These are phyloP conservation scores for Mus caroli DNA, from an alignment of 2,797 vertebrate species.

Conservation along the genomic window DNA sequence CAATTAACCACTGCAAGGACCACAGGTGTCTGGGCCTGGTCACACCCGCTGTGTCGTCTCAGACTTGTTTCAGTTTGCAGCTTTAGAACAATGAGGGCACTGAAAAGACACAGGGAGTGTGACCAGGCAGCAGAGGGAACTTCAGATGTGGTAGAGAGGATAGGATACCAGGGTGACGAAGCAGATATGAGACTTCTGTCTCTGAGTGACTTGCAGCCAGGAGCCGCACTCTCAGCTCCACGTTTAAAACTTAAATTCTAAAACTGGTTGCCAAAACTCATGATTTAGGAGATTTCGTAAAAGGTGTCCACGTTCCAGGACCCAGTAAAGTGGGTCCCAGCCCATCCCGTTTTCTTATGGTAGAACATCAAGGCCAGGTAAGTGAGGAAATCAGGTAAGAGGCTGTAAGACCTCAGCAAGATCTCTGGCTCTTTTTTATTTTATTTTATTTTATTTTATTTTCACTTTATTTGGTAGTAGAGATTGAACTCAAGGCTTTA, in stretches of 20 bases:
- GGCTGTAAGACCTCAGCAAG: neutral
- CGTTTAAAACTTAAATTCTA: neutral
- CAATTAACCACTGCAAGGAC: neutral
- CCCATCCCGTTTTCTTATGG: neutral
- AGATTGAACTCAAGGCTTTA: neutral
- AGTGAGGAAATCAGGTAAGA: neutral
- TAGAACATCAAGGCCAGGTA: neutral
- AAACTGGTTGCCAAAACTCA: neutral
- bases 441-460: neutral
- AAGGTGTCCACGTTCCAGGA: neutral
- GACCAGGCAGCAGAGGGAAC: neutral
- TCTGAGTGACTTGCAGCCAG: neutral
- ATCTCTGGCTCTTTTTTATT: neutral
- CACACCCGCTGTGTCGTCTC: neutral
- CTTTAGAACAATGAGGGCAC: neutral
- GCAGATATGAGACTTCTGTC: neutral
- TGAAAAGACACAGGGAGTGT: neutral
- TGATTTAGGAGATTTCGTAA: conserved; percentile 29
- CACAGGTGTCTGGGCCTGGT: neutral
- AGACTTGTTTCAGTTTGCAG: neutral
- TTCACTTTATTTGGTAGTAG: neutral
- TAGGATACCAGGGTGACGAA: neutral
- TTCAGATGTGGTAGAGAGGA: neutral
- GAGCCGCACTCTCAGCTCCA: neutral
- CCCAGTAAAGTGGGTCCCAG: neutral